Conservation (phyloP, 2,113 vertebrate species). For the Gavialis gangeticus region DNA sequence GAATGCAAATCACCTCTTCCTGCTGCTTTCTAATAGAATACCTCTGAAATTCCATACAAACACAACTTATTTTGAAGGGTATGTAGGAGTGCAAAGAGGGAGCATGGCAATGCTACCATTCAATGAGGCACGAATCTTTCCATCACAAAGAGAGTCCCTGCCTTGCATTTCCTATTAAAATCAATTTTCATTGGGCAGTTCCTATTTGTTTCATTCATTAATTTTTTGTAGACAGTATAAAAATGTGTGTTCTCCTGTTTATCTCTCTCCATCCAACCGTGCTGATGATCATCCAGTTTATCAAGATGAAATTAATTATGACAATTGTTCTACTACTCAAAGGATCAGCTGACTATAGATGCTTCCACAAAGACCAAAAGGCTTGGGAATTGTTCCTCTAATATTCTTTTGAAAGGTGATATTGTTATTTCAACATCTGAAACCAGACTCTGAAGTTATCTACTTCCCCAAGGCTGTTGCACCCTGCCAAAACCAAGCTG, state of each 20-base stretch:
- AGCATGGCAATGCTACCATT: background rate
- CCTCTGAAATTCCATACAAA: background rate
- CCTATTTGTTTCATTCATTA: background rate
- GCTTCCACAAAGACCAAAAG: background rate
- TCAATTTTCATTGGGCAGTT: background rate
- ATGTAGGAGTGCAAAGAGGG: background rate
- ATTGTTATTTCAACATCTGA: background rate
- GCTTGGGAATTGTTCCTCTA: background rate
- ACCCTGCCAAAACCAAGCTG: too few relatives aligned
- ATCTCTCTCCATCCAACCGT: background rate
- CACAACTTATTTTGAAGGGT: background rate
- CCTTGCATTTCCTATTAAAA: background rate
- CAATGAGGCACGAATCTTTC: background rate
- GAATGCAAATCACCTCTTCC: background rate
- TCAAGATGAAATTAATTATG: background rate
- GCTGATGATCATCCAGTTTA: background rate
- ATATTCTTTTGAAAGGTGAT: background rate
- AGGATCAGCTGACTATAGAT: background rate
- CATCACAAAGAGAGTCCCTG: background rate
- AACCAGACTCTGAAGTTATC: background rate
- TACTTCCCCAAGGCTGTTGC: background rate
- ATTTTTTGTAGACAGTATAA: too few relatives aligned
- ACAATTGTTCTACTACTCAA: background rate
- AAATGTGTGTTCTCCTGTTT: too few relatives aligned
- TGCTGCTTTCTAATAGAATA: background rate